Conservation (phyloP, 2,888 invertebrate species). For the Tenthredo mesomela region DNA sequence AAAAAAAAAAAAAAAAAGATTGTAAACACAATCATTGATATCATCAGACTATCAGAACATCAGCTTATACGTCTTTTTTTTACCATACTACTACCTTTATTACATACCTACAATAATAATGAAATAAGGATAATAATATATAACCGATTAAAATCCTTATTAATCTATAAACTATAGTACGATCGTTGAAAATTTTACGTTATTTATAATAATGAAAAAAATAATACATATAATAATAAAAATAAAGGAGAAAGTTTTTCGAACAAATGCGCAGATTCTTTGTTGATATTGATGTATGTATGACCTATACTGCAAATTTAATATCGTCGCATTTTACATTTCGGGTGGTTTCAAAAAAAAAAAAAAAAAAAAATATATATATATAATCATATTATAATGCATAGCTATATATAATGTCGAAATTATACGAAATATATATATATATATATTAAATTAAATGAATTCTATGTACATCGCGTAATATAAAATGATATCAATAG, state of each 20-base stretch:
- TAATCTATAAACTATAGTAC: not conserved
- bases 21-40: conserved; percentile 39
- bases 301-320: not conserved
- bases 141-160: conserved; percentile 22
- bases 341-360: not conserved
- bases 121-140: conserved; percentile 12
- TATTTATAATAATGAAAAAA: not conserved
- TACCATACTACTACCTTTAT: conserved; percentile 30
- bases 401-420: conserved; percentile 4
- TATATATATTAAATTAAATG: no score
- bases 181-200: not conserved
- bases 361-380: no score
- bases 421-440: not conserved
- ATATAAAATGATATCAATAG: not conserved
- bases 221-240: not conserved
- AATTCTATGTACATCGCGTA: not conserved
- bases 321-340: not conserved
- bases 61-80: conserved; percentile 36
- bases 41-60: conserved; percentile 41
- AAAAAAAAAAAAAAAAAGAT: conserved; percentile 57
- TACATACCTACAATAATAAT: conserved; percentile 25
- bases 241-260: not conserved
- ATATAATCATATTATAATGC: not conserved
- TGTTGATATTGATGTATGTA: not conserved
- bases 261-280: not conserved